phyloP scores from a whole-genome alignment of 2,113 vertebrate genomes.

The Cacatua alba region DNA sequence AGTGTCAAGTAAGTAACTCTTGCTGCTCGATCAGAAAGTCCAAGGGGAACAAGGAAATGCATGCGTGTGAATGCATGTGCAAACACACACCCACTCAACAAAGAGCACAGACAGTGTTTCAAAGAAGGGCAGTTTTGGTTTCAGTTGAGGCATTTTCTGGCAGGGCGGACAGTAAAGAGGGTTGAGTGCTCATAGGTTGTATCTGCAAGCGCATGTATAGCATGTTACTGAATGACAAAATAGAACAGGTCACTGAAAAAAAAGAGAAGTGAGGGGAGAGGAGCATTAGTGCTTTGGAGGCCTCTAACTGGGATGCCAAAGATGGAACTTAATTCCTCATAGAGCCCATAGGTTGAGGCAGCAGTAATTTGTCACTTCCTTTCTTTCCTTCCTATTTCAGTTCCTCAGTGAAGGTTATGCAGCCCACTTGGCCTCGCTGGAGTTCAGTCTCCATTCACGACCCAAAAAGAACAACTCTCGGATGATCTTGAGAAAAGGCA shows the following conservation, averaged over 20 bases:
- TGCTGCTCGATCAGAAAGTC: not conserved
- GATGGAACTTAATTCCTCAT: not conserved
- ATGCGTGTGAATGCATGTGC: not conserved
- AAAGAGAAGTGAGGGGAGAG: not conserved
- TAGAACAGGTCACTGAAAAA: not conserved
- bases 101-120: not conserved
- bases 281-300: not conserved
- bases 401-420: constrained; percentile 97
- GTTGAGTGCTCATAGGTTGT: not conserved
- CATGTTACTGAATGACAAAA: not conserved
- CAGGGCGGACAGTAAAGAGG: not conserved
- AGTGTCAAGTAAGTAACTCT: constrained; percentile 87
- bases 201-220: not conserved
- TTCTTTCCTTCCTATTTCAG: constrained; percentile 68
- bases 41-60: not conserved
- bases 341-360: not conserved
- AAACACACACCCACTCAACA: not conserved
- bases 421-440: constrained; percentile 89
- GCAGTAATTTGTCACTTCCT: not conserved
- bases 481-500: constrained; percentile 94
- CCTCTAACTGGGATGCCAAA: not conserved
- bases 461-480: constrained; percentile 92
- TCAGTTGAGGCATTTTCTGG: not conserved
- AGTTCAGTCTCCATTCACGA: constrained; percentile 89
- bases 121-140: not conserved